Conservation (phyloP, 2,888 invertebrate species). For the Netelia fuscicornis region DNA sequence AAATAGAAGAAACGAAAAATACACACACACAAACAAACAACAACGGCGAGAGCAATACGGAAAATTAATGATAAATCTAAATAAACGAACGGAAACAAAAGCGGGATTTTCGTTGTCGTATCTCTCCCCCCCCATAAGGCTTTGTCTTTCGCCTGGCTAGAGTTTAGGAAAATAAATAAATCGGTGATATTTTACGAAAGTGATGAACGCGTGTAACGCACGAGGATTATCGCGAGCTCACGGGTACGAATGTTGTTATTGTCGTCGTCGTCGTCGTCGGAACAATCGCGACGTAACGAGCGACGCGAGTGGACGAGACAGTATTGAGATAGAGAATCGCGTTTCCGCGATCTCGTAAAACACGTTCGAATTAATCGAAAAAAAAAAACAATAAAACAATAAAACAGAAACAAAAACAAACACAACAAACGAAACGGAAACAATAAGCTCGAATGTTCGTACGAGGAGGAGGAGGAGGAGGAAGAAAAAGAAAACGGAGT, state of each 20-base stretch:
- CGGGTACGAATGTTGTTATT: constrained; percentile 47
- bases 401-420: constrained; percentile 3
- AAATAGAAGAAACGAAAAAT: background rate
- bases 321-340: constrained; percentile 12
- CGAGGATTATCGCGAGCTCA: constrained; percentile 42
- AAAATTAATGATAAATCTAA: constrained; percentile 12
- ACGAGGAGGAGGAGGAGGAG: too few relatives aligned
- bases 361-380: constrained; percentile 10
- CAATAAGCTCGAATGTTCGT: too few relatives aligned
- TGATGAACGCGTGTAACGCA: constrained; percentile 62
- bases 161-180: too few relatives aligned
- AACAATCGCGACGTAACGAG: constrained; percentile 53
- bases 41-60: too few relatives aligned
- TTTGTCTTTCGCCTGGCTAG: too few relatives aligned
- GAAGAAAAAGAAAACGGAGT: background rate
- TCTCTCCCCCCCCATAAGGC: too few relatives aligned
- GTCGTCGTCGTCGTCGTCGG: constrained; percentile 70
- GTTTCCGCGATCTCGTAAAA: background rate
- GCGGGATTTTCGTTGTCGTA: background rate
- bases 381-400: background rate
- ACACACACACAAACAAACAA: too few relatives aligned
- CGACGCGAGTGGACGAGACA: constrained; percentile 49
- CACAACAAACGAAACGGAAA: background rate
- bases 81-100: constrained; percentile 50
- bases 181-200: background rate